Evolutionary conservation across 2,113 vertebrate species (phyloP), one percentile per base, ranked within the genome.

Genomic region (Motacilla alba): DNA sequence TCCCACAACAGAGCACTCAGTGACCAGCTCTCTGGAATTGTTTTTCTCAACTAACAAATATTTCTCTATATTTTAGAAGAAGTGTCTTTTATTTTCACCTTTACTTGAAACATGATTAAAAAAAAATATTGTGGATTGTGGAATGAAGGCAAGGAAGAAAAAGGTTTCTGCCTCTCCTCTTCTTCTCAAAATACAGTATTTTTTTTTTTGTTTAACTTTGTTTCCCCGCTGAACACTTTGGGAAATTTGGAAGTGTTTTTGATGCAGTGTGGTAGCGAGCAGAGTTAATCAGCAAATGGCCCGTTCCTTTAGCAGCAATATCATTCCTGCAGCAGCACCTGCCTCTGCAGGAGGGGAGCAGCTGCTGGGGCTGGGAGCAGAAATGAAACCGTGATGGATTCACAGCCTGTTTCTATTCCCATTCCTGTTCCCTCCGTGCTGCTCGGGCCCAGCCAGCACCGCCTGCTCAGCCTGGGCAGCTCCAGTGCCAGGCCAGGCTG

Each of bases 161-260:
- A 91, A 56, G n/a, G 35, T 46, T 59, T 78, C 21, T 72, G 43
- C 75, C 84, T 86, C 56, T 60, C 33, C 20, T 62, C 74, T 44
- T 30, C 39, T 28, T n/a, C 81, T 90, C n/a, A 52, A 53, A 87
- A 87, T 63, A 28, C 7, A 1, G 9, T n/a, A n/a, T n/a, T 55
- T n/a, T n/a, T 31, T 50, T 90, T 47, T 78, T 64, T 53, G 60
- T 97, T 96, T 93, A 95, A 87, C 87, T 94, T 96, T 60, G 14
- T 87, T 95, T 97, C 93, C 96, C 94, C 97, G 92, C 80, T 95
- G 96, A 95, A n/a, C 89, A 94, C 93, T 98, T 97, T 74, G 80
- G 83, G 92, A 92, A 96, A 97, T 98, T 73, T 96, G 15, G 30
- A 91, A 74, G 78, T 85, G 10, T 94, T 97, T 96, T 96, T 28